These are phyloP conservation scores for Erythrocercus mccallii DNA, from an alignment of 2,113 vertebrate genomes.

Conservation along the genomic window DNA sequence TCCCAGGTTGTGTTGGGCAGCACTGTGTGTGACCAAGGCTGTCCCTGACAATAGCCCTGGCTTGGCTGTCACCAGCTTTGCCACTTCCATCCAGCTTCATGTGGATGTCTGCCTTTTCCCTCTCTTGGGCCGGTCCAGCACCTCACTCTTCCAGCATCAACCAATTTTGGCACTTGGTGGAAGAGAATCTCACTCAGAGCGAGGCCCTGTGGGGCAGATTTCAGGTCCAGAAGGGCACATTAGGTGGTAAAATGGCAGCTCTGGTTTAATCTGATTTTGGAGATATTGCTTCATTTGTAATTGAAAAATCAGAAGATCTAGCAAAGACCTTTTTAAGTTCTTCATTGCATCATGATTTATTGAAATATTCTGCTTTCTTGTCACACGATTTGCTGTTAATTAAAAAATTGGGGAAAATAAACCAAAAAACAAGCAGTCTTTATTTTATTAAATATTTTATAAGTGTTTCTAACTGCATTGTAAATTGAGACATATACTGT, in stretches of 20 bases:
- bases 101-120: neutral
- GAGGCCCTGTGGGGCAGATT: neutral
- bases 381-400: neutral
- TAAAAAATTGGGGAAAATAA: neutral
- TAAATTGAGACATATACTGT: neutral
- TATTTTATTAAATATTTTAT: neutral
- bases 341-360: neutral
- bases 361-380: neutral
- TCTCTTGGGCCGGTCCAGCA: neutral
- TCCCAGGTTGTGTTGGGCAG: neutral
- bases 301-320: neutral
- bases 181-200: neutral
- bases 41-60: neutral
- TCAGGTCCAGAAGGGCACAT: neutral
- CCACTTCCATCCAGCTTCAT: rapidly evolving
- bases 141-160: neutral
- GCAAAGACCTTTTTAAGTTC: neutral
- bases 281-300: neutral
- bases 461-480: neutral
- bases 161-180: rapidly evolving
- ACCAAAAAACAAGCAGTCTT: neutral
- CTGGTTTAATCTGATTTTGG: neutral
- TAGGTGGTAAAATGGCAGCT: neutral
- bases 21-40: neutral
- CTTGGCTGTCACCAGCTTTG: neutral